Base-by-base conservation (phyloP, 2,888 invertebrate species). In the Apoda limacodes region DNA sequence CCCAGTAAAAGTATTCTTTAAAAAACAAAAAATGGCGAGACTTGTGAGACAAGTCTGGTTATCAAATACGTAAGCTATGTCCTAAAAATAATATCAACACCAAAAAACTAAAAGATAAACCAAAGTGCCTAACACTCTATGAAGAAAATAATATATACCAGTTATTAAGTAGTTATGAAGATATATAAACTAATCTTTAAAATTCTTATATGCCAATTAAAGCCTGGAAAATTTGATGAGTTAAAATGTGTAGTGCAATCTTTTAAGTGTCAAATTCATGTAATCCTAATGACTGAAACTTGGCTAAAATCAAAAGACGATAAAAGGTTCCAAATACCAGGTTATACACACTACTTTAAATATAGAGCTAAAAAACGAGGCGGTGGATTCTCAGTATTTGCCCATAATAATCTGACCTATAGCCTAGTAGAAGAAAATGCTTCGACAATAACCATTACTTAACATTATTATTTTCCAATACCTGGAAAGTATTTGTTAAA, bases 51-150 rank as follows among this genome's bases (percentile, higher is more conserved):
- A n/a, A 26, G 46, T 9, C 25, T 46, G 2, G 41, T 25, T 14
- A 49, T 51, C 3, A 53, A 53, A 35, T 53, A 49, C 21, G 27
- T 46, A 5, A 45, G 46, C 26, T 48, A 46, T 9, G 36, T 25
- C 20, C 53, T 48, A 1, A 38, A 23, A 9, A 46, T 46, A n/a
- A 28, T 28, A 12, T n/a, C 14, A 7, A 6, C 13, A 35, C 5
- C 19, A 31, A 13, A 31, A 25, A 11, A 9, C 25, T 34, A 39
- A 32, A 32, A 35, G 22, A 26, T n/a, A 26, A 13, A 22, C 25
- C 21, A 19, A n/a, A 33, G 22, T 19, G 12, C 25, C 19, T 13
- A 13, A 15, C 14, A 25, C 6, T 14, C n/a, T n/a, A n/a, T n/a
- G n/a, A n/a, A 4, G 20, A 17, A 20, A 20, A 31, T 17, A 10